Conservation (phyloP, 2,888 invertebrate genomes). For the Megastigmus dorsalis region DNA sequence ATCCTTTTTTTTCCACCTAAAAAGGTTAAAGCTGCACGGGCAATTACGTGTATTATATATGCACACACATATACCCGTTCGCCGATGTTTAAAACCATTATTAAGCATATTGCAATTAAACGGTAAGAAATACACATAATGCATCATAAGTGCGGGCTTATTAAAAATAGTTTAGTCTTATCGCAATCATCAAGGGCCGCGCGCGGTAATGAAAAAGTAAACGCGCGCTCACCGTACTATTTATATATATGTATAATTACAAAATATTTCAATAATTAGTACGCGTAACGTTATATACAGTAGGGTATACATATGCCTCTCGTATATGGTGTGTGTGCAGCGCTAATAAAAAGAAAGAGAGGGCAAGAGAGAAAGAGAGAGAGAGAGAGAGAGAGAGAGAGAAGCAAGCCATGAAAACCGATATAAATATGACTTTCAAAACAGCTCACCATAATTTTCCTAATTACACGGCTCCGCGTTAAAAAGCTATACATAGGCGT, state of each 20-base stretch:
- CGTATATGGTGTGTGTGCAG: too few relatives aligned
- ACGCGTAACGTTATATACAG: too few relatives aligned
- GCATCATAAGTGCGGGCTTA: neutral
- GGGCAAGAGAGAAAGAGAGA: neutral
- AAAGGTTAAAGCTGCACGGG: too few relatives aligned
- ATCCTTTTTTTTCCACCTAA: too few relatives aligned
- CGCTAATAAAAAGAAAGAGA: too few relatives aligned
- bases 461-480: constrained; percentile 47
- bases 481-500: constrained; percentile 36
- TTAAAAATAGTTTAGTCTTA: constrained; percentile 24
- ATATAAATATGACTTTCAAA: constrained; percentile 55
- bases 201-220: constrained; percentile 40
- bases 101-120: too few relatives aligned
- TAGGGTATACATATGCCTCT: too few relatives aligned
- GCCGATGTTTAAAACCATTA: too few relatives aligned
- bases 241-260: constrained; percentile 44
- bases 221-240: too few relatives aligned
- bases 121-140: too few relatives aligned
- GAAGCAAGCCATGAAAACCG: constrained; percentile 44
- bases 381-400: constrained; percentile 12
- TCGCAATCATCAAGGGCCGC: constrained; percentile 24
- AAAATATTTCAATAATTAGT: constrained; percentile 36
- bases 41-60: too few relatives aligned
- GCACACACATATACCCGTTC: too few relatives aligned
- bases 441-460: constrained; percentile 53